Evolutionary conservation across 2,888 invertebrate genomes (phyloP), one percentile per base, ranked within the genome.

Genomic region (Luperina nickerlii): DNA sequence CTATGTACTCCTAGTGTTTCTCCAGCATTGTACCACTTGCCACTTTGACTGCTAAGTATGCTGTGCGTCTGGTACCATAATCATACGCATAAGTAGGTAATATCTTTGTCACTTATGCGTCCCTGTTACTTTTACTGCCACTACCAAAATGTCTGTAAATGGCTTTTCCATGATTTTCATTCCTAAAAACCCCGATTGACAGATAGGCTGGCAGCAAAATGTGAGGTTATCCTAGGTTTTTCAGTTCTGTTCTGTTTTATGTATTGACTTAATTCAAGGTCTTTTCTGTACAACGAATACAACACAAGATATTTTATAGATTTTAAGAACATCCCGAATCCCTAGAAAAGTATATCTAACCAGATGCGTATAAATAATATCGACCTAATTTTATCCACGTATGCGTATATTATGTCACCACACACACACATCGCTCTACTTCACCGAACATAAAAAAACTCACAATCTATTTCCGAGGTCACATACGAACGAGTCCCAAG

Each of bases 381-480:
- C 87, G 76, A 68, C 63, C 75, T 42, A 77, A 81, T 81, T 81
- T 60, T 32, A n/a, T 73, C 20, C 20, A 62, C 75, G 88, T 85
- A 76, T 75, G 85, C 18, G 74, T 76, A 45, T 65, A 73, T 87
- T 76, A 82, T 87, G 71, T 78, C 82, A 87, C 45, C 38, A 63
- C 51, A 32, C 32, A 62, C 85, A 87, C 79, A 84, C 74, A 84
- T 62, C 62, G 60, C 20, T 75, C 81, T 81, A 85, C 51, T 77
- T 81, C 85, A 77, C 38, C 38, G 70, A 87, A 87, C 80, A 85
- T 73, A 88, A 89, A 89, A 87, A 81, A 84, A 81, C 73, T 84
- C 86, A 90, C 86, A 88, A 84, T 90, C 89, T 89, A 90, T 90
- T 90, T 90, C 90, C 89, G 90, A 90, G 91, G 90, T 90, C 91